phyloP scores from a whole-genome alignment of 2,888 invertebrate genomes.

The Luperina nickerlii region DNA sequence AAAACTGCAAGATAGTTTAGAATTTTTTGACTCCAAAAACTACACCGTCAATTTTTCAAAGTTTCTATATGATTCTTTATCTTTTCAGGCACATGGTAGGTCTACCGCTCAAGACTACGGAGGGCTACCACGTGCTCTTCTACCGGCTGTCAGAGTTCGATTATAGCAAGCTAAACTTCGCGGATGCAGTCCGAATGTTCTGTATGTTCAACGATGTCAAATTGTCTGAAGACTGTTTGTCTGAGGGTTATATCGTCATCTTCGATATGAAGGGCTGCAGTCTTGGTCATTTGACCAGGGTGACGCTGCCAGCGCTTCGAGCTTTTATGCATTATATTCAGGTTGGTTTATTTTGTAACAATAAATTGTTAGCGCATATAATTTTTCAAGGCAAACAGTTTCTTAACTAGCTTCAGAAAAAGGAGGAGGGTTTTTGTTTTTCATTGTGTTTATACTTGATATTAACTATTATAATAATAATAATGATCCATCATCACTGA shows the following conservation, averaged over 20 bases:
- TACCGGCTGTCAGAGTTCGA: conserved; percentile 91
- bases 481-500: no score
- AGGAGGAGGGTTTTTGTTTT: not conserved
- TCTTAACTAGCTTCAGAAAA: not conserved
- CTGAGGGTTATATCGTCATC: conserved; percentile 91
- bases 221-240: conserved; percentile 91
- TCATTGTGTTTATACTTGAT: not conserved
- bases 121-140: conserved; percentile 91
- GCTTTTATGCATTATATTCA: conserved; percentile 93
- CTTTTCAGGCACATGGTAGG: conserved; percentile 90
- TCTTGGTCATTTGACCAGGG: conserved; percentile 92
- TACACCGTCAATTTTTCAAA: not conserved
- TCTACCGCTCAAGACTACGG: conserved; percentile 90
- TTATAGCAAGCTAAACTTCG: conserved; percentile 92
- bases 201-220: conserved; percentile 93
- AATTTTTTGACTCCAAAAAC: not conserved
- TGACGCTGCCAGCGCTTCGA: conserved; percentile 91
- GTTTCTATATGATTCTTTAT: not conserved
- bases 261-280: conserved; percentile 93
- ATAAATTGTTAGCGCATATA: not conserved
- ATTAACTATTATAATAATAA: no score
- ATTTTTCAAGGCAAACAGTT: not conserved
- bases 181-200: conserved; percentile 91
- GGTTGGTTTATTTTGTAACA: conserved; percentile 78
- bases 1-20: not conserved